These are phyloP conservation scores for Drosophila erecta DNA, from an alignment of 1,140 invertebrate genomes.

Conservation along the genomic window DNA sequence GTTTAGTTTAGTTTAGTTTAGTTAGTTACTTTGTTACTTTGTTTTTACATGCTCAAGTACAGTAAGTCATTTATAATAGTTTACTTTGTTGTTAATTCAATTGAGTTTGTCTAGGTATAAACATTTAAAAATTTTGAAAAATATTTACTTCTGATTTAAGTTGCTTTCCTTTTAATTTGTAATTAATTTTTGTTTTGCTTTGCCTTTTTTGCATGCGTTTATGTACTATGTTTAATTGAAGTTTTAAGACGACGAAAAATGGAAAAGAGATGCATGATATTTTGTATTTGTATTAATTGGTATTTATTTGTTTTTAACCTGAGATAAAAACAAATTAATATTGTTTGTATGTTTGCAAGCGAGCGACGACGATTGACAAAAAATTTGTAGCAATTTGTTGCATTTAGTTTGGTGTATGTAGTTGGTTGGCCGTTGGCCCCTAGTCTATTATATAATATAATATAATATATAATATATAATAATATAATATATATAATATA, in stretches of 20 bases:
- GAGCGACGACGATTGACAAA: conserved; percentile 58
- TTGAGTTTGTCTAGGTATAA: conserved; percentile 63
- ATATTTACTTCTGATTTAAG: conserved; percentile 75
- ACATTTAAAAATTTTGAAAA: conserved; percentile 80
- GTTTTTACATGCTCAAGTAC: conserved; percentile 51
- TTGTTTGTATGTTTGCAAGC: conserved; percentile 38
- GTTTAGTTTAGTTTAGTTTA: conserved; percentile 43
- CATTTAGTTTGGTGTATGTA: conserved; percentile 80
- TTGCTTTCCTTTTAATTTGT: conserved; percentile 20
- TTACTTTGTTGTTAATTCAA: conserved; percentile 47
- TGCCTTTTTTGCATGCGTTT: background rate
- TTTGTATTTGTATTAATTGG: conserved; percentile 19
- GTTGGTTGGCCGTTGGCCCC: conserved; percentile 71
- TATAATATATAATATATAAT: conserved; percentile 28
- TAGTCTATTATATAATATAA: conserved; percentile 46
- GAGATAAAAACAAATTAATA: conserved; percentile 27
- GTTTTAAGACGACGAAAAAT: conserved; percentile 54
- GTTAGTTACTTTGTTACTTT: conserved; percentile 11
- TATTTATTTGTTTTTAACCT: conserved; percentile 17
- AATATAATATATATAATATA: conserved; percentile 31
- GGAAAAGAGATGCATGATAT: conserved; percentile 52
- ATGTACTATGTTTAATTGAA: conserved; percentile 28
- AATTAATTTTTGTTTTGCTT: conserved; percentile 7
- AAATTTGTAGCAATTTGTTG: conserved; percentile 81
- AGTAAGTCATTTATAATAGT: conserved; percentile 42